Base-by-base conservation (phyloP, 2,113 vertebrate species). In the Notarius lentiginosus region DNA sequence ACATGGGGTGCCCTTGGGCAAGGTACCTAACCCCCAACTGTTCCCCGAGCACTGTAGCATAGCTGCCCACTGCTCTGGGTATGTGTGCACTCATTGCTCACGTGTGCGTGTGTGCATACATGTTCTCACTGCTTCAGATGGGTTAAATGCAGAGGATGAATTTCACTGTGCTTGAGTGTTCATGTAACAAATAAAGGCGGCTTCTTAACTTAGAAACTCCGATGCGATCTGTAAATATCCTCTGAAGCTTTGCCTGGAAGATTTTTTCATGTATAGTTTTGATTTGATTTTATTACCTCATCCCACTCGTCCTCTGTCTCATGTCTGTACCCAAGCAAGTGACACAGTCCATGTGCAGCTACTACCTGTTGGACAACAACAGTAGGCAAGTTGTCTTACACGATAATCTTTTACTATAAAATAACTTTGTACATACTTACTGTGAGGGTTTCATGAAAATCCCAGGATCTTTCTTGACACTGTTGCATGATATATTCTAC, bases 261-360 rank as follows among this genome's bases (percentile, higher is more conserved):
- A 1, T 63, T 34, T 58, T 79, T n/a, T 17, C 60, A 24, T n/a
- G 12, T 27, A 1, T 55, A 41, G 34, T 41, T 41, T 41, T 41
- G 34, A 41, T 24, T 51, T 53, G 49, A 27, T 79, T 55, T 27
- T n/a, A 56, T 49, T 90, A 98, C 98, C 96, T 98, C 94, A 1
- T 89, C 90, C 97, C 97, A 98, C 22, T 96, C 94, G 1, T 92
- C 90, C 30, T 96, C 91, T 0, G 96, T 96, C 84, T 93, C 90
- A 11, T 99, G 98, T 82, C 94, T 95, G 94, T 97, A 98, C 53
- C 98, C 98, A 49, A 99, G 91, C 30, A 99, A 92, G 75, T 99
- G 98, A 88, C 98, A 99, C 86, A 99, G 93, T 0, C 98, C 98
- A 2, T 99, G 97, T 22, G 96, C 96, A 4, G 94, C 95, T 0